phyloP scores from a whole-genome alignment of 2,888 invertebrate species.

The Cheilosia scutellata region DNA sequence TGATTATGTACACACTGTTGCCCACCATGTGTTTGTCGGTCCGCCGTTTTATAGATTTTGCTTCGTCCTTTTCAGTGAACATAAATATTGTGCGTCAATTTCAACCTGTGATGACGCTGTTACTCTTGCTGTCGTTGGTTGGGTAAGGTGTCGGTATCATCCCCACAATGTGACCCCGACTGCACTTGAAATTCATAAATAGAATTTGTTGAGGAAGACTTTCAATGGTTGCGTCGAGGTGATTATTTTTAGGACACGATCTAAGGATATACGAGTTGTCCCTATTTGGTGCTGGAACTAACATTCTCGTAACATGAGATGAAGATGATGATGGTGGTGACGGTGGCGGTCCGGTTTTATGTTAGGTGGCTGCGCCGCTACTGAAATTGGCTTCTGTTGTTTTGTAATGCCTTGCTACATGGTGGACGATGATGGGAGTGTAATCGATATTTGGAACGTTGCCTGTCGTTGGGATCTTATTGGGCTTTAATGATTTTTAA shows the following conservation, averaged over 20 bases:
- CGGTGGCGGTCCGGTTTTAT: conserved; percentile 29
- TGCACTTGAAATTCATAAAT: conserved; percentile 53
- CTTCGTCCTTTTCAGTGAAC: conserved; percentile 6
- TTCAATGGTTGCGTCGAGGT: conserved; percentile 43
- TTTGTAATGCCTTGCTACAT: conserved; percentile 5
- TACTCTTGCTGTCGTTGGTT: conserved; percentile 16
- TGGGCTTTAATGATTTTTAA: conserved; percentile 57
- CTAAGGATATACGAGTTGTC: background rate
- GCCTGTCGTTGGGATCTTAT: conserved; percentile 56
- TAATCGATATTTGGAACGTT: conserved; percentile 65
- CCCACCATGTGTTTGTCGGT: no score
- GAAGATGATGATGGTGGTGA: conserved; percentile 7
- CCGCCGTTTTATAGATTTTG: background rate
- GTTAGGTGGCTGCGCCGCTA: conserved; percentile 30
- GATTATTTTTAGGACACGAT: conserved; percentile 46
- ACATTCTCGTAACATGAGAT: conserved; percentile 52
- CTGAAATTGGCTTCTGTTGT: conserved; percentile 63
- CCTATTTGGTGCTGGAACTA: background rate
- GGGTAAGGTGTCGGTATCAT: conserved; percentile 19
- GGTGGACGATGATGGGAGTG: no score
- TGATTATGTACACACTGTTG: conserved; percentile 20
- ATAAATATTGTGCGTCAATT: conserved; percentile 38
- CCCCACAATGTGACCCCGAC: conserved; percentile 13
- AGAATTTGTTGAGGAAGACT: conserved; percentile 42
- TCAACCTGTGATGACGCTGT: conserved; percentile 44